phyloP scores from a whole-genome alignment of 2,888 invertebrate genomes.

The Xanthorhoe designata region DNA sequence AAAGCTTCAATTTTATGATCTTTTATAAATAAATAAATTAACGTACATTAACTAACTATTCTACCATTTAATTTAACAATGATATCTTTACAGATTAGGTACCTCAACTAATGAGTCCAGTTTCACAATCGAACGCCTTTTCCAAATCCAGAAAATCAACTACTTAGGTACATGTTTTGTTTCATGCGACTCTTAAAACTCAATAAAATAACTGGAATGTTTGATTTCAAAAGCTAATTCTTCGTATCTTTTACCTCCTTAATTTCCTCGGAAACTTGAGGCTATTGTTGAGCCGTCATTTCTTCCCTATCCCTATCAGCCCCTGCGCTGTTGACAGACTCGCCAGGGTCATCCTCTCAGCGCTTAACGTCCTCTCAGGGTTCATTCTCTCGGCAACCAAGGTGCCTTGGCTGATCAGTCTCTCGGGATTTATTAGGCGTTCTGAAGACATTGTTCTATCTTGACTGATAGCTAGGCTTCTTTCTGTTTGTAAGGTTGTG shows the following conservation, averaged over 20 bases:
- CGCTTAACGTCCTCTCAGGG: constrained; percentile 56
- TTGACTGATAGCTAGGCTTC: constrained; percentile 18
- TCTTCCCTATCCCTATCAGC: constrained; percentile 75
- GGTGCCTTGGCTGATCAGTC: constrained; percentile 34
- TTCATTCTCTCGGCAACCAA: constrained; percentile 57
- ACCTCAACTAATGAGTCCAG: not conserved
- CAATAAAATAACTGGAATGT: not conserved
- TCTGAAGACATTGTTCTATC: constrained; percentile 22
- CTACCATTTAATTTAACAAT: not conserved
- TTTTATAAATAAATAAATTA: not conserved
- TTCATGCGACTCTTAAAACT: not conserved
- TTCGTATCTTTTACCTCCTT: constrained; percentile 53
- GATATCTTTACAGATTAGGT: not conserved
- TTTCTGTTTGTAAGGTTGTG: constrained; percentile 25
- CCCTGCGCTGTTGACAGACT: constrained; percentile 74
- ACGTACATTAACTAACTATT: not conserved
- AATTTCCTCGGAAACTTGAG: constrained; percentile 69
- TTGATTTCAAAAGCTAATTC: constrained; percentile 17
- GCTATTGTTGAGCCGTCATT: constrained; percentile 78
- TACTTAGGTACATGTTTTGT: not conserved
- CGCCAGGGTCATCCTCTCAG: constrained; percentile 71
- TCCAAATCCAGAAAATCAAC: constrained; percentile 2
- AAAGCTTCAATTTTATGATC: not conserved
- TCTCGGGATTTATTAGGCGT: constrained; percentile 21
- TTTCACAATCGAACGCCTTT: constrained; percentile 12